Evolutionary conservation across 1,140 invertebrate species (phyloP).

Genomic region (Bombus turneri): DNA sequence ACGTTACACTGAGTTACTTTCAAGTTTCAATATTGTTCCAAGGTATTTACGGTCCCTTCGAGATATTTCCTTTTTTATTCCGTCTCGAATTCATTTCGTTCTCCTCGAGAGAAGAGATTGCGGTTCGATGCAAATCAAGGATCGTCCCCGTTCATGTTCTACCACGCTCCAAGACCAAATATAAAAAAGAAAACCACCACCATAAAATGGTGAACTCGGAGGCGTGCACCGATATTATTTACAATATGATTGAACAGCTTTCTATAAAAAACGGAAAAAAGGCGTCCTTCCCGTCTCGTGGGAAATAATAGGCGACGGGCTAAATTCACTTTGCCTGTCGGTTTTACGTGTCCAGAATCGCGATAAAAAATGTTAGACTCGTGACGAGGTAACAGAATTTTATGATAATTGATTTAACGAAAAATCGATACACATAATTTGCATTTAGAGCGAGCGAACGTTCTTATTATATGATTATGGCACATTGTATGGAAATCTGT

Average conservation of each 20-base stretch:
- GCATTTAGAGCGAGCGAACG: not conserved
- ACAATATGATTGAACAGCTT: not conserved
- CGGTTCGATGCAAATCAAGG: conserved; percentile 1
- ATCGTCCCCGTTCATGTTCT: not conserved
- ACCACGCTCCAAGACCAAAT: not conserved
- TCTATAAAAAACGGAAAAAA: not conserved
- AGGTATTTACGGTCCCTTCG: not conserved
- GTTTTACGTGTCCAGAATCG: not conserved
- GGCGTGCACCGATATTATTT: not conserved
- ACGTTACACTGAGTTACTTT: not conserved
- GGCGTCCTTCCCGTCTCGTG: not conserved
- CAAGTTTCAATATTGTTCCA: conserved; percentile 6
- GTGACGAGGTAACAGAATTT: not conserved
- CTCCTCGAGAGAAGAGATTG: not conserved
- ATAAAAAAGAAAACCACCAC: not conserved
- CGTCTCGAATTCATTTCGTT: not conserved
- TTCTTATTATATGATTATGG: not conserved
- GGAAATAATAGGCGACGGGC: not conserved
- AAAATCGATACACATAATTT: not conserved
- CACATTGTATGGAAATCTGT: not conserved
- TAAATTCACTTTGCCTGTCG: not conserved
- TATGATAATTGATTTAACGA: not conserved
- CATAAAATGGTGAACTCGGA: not conserved
- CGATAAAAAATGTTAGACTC: not conserved
- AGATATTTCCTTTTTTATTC: not conserved